Percentiles rank a stretch among this genome's conserved stretches.
These are phyloP conservation scores for Cataglyphis rosenhaueri DNA, from an alignment of 2,888 invertebrate genomes.

Conservation along the genomic window DNA sequence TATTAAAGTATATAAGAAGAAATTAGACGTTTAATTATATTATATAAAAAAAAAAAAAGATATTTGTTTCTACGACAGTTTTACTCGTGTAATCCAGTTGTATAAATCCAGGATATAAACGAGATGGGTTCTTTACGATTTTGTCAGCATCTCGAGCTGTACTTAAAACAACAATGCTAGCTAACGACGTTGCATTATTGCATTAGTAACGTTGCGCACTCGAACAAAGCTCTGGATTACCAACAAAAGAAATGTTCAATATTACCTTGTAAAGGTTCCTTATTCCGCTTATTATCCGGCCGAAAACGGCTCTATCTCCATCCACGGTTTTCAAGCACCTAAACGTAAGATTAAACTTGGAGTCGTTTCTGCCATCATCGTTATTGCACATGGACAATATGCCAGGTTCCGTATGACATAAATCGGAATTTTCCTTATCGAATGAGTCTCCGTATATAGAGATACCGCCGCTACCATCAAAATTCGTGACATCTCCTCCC, in stretches of 20 bases:
- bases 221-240: conserved; percentile 9
- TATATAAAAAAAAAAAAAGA: not conserved
- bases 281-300: conserved; percentile 85
- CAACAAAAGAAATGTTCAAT: conserved; percentile 1
- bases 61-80: not conserved
- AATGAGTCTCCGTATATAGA: conserved; percentile 85
- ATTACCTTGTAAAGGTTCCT: conserved; percentile 77
- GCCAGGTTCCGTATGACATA: conserved; percentile 87
- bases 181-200: not conserved
- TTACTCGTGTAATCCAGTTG: not conserved
- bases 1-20: not conserved
- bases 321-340: conserved; percentile 87
- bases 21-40: not conserved
- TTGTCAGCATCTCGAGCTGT: not conserved
- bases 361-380: conserved; percentile 85
- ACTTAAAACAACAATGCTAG: not conserved
- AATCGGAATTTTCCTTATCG: conserved; percentile 85
- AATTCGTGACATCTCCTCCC: conserved; percentile 87
- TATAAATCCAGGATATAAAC: not conserved
- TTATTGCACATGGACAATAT: conserved; percentile 86
- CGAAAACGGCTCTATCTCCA: conserved; percentile 87
- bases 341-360: conserved; percentile 88
- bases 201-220: not conserved
- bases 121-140: not conserved
- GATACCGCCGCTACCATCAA: conserved; percentile 87